phyloP scores from a whole-genome alignment of 92 coral and sea anemone species.

The Porites cylindrica region DNA sequence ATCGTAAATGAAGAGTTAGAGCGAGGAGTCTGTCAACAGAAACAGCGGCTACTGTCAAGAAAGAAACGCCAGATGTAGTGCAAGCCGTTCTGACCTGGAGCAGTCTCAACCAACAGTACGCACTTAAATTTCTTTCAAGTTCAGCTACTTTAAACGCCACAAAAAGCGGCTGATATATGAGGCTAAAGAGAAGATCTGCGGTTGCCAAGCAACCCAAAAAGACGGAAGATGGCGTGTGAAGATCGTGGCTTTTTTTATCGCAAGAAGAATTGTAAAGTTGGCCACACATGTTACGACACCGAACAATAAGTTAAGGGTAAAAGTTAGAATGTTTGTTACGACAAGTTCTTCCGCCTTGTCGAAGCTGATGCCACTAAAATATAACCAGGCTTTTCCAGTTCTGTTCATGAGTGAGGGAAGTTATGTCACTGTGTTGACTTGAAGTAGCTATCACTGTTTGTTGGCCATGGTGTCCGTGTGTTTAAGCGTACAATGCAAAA shows the following conservation, averaged over 20 bases:
- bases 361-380: neutral
- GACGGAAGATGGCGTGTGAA: constrained; percentile 31
- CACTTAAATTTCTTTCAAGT: too few species aligned
- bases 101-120: constrained; percentile 26
- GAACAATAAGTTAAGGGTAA: constrained; percentile 22
- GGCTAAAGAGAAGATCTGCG: constrained; percentile 33
- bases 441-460: too few species aligned
- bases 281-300: neutral
- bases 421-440: too few species aligned
- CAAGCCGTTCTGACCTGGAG: constrained; percentile 4
- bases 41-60: constrained; percentile 24
- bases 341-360: neutral
- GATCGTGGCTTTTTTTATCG: neutral
- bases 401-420: too few species aligned
- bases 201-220: neutral
- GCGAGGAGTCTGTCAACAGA: constrained; percentile 41
- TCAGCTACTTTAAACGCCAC: constrained; percentile 35
- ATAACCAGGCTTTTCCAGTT: too few species aligned
- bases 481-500: too few species aligned
- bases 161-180: constrained; percentile 24
- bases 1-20: constrained; percentile 34
- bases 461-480: too few species aligned
- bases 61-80: constrained; percentile 39
- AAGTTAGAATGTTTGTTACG: neutral
- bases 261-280: constrained; percentile 5